Conservation (phyloP, 2,113 vertebrate species). For the Leiothrix lutea region DNA sequence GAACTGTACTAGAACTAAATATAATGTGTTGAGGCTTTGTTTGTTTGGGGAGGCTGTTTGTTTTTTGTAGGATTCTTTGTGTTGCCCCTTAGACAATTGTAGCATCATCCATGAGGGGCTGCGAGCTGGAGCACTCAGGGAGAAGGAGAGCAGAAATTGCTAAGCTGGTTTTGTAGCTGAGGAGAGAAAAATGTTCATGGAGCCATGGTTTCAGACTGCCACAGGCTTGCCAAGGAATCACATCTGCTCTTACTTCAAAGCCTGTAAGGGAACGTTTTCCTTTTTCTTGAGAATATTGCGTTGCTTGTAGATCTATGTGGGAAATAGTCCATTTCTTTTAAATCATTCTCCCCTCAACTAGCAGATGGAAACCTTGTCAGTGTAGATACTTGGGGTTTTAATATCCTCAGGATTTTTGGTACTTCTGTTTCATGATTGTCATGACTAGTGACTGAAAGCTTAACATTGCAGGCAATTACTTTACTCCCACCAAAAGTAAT, state of each 20-base stretch:
- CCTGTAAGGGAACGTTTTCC: background rate
- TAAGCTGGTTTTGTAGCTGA: background rate
- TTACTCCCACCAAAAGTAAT: background rate
- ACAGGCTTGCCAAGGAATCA: slow-evolving; percentile 26
- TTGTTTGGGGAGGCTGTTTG: background rate
- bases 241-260: slow-evolving; percentile 43
- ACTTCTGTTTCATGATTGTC: background rate
- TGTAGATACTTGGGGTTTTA: background rate
- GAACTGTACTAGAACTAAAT: background rate
- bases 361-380: background rate
- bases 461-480: background rate
- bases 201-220: background rate
- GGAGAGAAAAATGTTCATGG: background rate
- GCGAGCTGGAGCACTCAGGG: background rate
- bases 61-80: background rate
- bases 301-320: slow-evolving; percentile 3
- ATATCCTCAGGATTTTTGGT: background rate
- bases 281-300: background rate
- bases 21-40: background rate
- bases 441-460: background rate
- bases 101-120: background rate
- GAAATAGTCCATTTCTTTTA: background rate
- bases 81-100: background rate
- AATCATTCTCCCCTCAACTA: background rate
- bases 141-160: background rate